Base-by-base conservation (phyloP, 2,797 vertebrate genomes). In the Myotis vivesi region DNA sequence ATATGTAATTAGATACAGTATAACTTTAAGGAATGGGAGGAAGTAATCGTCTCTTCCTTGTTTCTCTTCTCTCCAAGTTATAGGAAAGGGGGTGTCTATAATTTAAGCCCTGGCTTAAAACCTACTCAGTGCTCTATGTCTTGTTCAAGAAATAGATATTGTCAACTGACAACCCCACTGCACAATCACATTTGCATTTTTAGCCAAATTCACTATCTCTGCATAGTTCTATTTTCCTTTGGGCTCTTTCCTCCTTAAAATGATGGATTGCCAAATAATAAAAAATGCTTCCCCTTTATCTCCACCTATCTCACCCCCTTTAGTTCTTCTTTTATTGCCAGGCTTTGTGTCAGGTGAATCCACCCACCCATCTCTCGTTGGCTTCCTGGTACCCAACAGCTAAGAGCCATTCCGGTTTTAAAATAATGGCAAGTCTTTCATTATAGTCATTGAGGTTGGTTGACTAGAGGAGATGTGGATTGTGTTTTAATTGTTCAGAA, bases 241-340 rank as follows among this genome's bases (percentile, higher is more conserved):
- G 59, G 82, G 62, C 90, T 92, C 90, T 94, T 53, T 80, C 75
- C 83, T 95, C 80, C 83, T 89, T 94, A 96, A 96, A 94, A 96
- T 81, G 91, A 97, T 92, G 94, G 94, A 94, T 87, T 87, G 33
- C 79, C 87, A 55, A 79, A 62, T 79, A 96, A 89, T 96, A 94
- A 96, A 96, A 95, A 96, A 71, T 30, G 75, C 88, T 92, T 91
- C 92, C 91, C 95, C 92, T 97, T 89, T 92, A 83, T 92, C 95
- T 87, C 85, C 89, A 92, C 80, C 90, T 87, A 15, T 38, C 80
- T 94, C 68, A 38, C 86, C 82, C 41, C 66, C 68, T 93, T 75
- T 53, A 53, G 64, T 38, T 92, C 53, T 49, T 92, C 46, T 91
- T 94, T 93, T 77, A 94, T 23, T 66, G 75, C 59, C 33, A 57